These are phyloP conservation scores for Manis crassicaudata DNA, from an alignment of 2,797 vertebrate species.

Conservation along the genomic window DNA sequence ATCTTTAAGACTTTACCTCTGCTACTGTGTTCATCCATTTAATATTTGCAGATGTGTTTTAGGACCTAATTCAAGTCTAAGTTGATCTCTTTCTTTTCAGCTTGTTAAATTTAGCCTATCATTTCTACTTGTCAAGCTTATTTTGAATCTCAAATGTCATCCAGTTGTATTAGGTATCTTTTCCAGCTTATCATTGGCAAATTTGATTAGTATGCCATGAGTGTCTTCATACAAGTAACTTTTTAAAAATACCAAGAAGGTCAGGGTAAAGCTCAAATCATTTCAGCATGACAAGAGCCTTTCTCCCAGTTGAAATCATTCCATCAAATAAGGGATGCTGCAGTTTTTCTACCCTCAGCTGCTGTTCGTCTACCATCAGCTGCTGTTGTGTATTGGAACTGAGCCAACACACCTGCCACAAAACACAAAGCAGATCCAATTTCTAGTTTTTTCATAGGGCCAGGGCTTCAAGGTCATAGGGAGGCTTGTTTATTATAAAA, in stretches of 20 bases:
- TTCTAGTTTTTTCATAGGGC: constrained; percentile 8
- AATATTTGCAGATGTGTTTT: constrained; percentile 41
- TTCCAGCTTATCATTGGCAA: constrained; percentile 36
- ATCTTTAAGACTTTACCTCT: constrained; percentile 37
- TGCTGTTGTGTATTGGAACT: constrained; percentile 3
- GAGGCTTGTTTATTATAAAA: constrained; percentile 49
- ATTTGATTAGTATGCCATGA: constrained; percentile 28
- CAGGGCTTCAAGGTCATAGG: constrained; percentile 1
- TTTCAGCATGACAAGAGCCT: constrained; percentile 39
- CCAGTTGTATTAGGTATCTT: constrained; percentile 40
- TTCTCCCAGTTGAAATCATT: constrained; percentile 47
- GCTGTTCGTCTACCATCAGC: constrained; percentile 12
- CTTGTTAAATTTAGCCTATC: constrained; percentile 51
- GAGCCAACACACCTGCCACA: background rate
- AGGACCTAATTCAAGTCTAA: constrained; percentile 13
- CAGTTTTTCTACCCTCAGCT: constrained; percentile 19
- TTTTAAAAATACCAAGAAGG: constrained; percentile 53
- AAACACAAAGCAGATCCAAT: background rate
- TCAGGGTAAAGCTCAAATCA: background rate
- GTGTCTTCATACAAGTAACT: constrained; percentile 44
- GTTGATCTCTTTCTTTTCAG: constrained; percentile 42
- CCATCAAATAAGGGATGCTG: constrained; percentile 35
- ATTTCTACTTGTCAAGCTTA: constrained; percentile 48
- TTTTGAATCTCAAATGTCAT: constrained; percentile 26
- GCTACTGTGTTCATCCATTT: constrained; percentile 32